Conservation (phyloP, 2,797 vertebrate species). For the Rallus crepitans region DNA sequence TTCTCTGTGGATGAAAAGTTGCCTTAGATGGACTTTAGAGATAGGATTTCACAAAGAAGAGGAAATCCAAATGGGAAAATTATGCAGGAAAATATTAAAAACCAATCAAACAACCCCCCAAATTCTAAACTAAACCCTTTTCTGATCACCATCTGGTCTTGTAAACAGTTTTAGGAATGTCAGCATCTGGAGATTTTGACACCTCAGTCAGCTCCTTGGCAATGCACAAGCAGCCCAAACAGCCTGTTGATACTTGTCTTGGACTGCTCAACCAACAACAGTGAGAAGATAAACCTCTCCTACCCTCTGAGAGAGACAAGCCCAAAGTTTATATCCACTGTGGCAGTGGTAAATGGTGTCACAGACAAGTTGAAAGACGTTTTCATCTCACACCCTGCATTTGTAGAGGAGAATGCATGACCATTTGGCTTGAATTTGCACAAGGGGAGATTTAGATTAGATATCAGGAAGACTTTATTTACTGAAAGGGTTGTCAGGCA, state of each 20-base stretch:
- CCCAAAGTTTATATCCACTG: not conserved
- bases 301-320: not conserved
- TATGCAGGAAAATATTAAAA: not conserved
- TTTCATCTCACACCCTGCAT: not conserved
- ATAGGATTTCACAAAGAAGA: not conserved
- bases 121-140: not conserved
- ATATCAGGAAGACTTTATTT: no score
- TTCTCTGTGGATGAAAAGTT: not conserved
- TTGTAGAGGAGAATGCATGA: not conserved
- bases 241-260: not conserved
- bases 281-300: not conserved
- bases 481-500: no score
- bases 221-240: not conserved
- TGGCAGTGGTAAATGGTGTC: not conserved
- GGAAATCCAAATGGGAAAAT: not conserved
- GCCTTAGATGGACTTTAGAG: not conserved
- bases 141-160: not conserved
- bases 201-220: not conserved
- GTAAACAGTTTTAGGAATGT: not conserved
- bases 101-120: rapidly evolving
- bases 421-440: not conserved
- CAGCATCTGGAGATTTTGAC: not conserved
- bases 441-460: no score
- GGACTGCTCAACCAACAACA: not conserved
- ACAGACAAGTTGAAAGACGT: not conserved